Evolutionary conservation across 2,797 vertebrate species (phyloP).

Genomic region (Octomys mimax): DNA sequence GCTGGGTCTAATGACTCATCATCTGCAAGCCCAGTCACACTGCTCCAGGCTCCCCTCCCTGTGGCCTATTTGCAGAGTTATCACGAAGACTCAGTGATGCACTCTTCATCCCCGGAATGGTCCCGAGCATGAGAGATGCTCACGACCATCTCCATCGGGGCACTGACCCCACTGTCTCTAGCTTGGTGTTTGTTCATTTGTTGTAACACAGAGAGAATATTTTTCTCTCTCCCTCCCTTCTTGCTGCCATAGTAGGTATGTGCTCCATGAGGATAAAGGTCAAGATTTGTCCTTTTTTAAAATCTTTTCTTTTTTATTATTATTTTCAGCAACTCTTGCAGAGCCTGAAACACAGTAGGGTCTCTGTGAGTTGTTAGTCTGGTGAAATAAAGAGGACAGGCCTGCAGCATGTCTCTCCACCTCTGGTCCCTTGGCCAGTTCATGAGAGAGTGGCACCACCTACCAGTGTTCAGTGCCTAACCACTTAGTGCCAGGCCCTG

Average conservation of each 20-base stretch:
- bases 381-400: slow-evolving; percentile 26
- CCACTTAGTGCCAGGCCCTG: background rate
- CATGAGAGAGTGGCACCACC: background rate
- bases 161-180: background rate
- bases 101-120: background rate
- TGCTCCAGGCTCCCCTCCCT: background rate
- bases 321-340: background rate
- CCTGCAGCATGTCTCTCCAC: background rate
- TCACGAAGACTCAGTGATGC: slow-evolving; percentile 1
- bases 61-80: slow-evolving; percentile 38
- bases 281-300: background rate
- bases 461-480: background rate
- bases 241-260: background rate
- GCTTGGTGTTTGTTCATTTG: background rate
- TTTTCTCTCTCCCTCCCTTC: background rate
- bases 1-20: slow-evolving; percentile 1
- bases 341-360: background rate
- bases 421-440: background rate
- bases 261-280: background rate
- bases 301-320: background rate
- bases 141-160: background rate
- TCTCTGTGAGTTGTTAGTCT: background rate
- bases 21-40: background rate
- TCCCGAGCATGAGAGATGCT: background rate
- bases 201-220: background rate